A percentile compares a stretch with the other conserved stretches of the same genome.
Conservation (phyloP, 2,888 invertebrate species). For the Hirtodrosophila alboralis region DNA sequence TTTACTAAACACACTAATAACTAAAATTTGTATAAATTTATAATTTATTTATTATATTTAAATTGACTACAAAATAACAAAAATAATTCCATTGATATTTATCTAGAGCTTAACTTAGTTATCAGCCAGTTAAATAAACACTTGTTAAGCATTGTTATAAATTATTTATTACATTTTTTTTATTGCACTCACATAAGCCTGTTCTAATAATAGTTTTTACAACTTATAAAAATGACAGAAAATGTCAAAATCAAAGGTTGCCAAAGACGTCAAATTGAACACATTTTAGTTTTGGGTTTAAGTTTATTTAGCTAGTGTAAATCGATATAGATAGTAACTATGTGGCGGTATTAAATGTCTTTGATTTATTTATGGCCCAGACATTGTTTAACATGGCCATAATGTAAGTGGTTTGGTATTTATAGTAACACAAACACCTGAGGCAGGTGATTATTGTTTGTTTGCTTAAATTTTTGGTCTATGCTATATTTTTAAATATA, state of each 20-base stretch:
- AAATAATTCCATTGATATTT: background rate
- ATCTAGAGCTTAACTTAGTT: background rate
- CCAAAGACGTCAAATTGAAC: constrained; percentile 24
- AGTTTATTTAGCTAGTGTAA: constrained; percentile 24
- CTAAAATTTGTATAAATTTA: no score
- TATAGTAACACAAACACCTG: constrained; percentile 29
- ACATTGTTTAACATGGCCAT: constrained; percentile 28
- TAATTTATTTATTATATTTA: no score
- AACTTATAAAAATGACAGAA: background rate
- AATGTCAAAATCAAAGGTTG: constrained; percentile 7
- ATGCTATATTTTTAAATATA: constrained; percentile 6
- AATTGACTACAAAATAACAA: no score
- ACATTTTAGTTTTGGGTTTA: constrained; percentile 11
- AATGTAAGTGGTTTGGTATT: constrained; percentile 28
- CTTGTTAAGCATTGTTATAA: constrained; percentile 1
- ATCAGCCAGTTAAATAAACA: background rate
- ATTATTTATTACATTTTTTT: constrained; percentile 2
- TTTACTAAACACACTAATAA: no score
- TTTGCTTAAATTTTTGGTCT: constrained; percentile 29
- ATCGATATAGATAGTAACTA: constrained; percentile 45
- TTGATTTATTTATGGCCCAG: constrained; percentile 53
- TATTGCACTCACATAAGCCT: background rate
- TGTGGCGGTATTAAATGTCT: constrained; percentile 40
- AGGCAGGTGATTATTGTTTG: constrained; percentile 31
- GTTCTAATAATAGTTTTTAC: background rate